phyloP scores from a whole-genome alignment of 2,113 vertebrate species.

The Muntiacus muntjak region DNA sequence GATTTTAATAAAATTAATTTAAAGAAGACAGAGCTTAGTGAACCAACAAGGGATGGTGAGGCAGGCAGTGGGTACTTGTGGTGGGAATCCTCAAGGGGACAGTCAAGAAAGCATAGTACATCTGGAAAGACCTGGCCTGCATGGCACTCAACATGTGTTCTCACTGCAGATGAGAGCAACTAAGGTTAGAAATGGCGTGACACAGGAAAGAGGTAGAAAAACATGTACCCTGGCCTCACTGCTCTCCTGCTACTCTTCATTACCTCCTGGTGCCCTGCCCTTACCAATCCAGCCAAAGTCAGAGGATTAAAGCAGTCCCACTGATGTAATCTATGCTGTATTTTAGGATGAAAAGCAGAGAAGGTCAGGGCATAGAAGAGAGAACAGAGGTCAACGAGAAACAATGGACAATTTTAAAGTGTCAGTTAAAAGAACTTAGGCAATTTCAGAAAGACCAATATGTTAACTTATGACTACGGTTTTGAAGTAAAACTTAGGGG shows the following conservation, averaged over 20 bases:
- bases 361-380: too few relatives aligned
- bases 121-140: neutral
- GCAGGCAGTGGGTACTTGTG: neutral
- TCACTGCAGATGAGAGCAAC: neutral
- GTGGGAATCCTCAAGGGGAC: neutral
- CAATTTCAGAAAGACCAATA: neutral
- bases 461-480: neutral
- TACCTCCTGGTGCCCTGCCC: neutral
- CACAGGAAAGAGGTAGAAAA: neutral
- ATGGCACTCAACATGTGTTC: accelerated
- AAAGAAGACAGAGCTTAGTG: neutral
- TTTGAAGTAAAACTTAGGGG: neutral
- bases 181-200: neutral
- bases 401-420: neutral
- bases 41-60: neutral
- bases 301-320: neutral
- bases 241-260: neutral
- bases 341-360: neutral
- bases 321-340: accelerated
- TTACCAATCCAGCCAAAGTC: neutral
- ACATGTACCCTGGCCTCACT: neutral
- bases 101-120: neutral
- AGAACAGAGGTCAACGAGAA: neutral
- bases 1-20: neutral
- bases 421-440: too few relatives aligned